phyloP scores from a whole-genome alignment of 1,140 invertebrate genomes.

The Bombus pyrosoma region DNA sequence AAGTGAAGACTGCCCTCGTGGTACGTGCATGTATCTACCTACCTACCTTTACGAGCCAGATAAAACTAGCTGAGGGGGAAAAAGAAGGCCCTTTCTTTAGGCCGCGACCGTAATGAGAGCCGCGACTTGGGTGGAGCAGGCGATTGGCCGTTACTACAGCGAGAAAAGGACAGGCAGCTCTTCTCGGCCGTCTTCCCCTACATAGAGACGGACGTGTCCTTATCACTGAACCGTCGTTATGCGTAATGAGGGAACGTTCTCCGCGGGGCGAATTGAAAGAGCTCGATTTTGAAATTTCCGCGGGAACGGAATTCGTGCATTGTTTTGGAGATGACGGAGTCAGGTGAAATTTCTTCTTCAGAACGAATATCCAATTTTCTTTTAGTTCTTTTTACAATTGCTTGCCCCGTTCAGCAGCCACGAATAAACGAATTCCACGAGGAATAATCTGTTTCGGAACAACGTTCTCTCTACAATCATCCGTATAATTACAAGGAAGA shows the following conservation, averaged over 20 bases:
- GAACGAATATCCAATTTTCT: neutral
- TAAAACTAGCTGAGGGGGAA: slow-evolving; percentile 59
- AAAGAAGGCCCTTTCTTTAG: slow-evolving; percentile 62
- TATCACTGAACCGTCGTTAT: slow-evolving; percentile 51
- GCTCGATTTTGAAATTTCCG: slow-evolving; percentile 35
- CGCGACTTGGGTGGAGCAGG: slow-evolving; percentile 41
- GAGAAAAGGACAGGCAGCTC: slow-evolving; percentile 28
- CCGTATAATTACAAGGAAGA: neutral
- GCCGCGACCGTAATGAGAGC: slow-evolving; percentile 59
- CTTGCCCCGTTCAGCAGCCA: no score
- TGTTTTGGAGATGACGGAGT: neutral
- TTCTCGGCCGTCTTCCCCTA: slow-evolving; percentile 41
- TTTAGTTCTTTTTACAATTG: neutral
- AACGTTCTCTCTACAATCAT: neutral
- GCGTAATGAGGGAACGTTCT: slow-evolving; percentile 50
- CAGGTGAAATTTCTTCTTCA: neutral
- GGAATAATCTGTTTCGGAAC: neutral
- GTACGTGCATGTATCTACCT: slow-evolving; percentile 36
- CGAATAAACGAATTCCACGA: neutral
- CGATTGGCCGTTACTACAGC: slow-evolving; percentile 40
- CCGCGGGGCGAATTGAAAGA: slow-evolving; percentile 20
- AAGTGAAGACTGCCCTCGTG: slow-evolving; percentile 60
- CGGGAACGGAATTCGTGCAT: slow-evolving; percentile 18
- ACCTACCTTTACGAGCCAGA: slow-evolving; percentile 37
- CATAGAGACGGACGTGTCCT: slow-evolving; percentile 35